phyloP scores from a whole-genome alignment of 2,888 invertebrate species.

The Leucoptera coffeella region DNA sequence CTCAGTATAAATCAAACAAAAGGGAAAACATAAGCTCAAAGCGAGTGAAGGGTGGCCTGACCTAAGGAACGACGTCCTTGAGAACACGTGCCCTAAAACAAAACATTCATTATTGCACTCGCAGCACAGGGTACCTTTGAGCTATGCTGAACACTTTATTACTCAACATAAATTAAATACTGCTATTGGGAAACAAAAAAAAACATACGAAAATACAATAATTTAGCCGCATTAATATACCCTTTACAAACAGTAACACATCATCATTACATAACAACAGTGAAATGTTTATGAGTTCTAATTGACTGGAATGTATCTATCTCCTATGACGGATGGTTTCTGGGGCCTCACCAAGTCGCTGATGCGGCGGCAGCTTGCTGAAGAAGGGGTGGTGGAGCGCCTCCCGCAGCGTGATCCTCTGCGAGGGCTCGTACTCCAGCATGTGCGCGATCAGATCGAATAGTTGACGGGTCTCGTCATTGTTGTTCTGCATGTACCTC shows the following conservation, averaged over 20 bases:
- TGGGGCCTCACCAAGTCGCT: conserved; percentile 58
- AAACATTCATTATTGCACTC: too few species aligned
- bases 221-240: too few species aligned
- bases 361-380: conserved; percentile 72
- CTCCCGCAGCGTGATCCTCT: conserved; percentile 81
- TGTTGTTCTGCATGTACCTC: conserved; percentile 84
- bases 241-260: too few species aligned
- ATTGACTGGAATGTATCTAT: neutral
- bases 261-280: too few species aligned
- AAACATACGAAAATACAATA: too few species aligned
- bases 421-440: conserved; percentile 94
- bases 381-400: conserved; percentile 92
- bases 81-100: conserved; percentile 49
- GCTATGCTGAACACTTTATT: too few species aligned
- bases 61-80: conserved; percentile 48
- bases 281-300: conserved; percentile 5
- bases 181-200: too few species aligned
- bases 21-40: conserved; percentile 6
- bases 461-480: conserved; percentile 85
- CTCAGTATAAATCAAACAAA: conserved; percentile 17
- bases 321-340: neutral
- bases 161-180: too few species aligned
- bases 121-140: too few species aligned
- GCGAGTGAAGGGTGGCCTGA: conserved; percentile 35
- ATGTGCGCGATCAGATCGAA: conserved; percentile 93